Base-by-base conservation (phyloP, 2,113 vertebrate species). In the Phoxinus phoxinus region DNA sequence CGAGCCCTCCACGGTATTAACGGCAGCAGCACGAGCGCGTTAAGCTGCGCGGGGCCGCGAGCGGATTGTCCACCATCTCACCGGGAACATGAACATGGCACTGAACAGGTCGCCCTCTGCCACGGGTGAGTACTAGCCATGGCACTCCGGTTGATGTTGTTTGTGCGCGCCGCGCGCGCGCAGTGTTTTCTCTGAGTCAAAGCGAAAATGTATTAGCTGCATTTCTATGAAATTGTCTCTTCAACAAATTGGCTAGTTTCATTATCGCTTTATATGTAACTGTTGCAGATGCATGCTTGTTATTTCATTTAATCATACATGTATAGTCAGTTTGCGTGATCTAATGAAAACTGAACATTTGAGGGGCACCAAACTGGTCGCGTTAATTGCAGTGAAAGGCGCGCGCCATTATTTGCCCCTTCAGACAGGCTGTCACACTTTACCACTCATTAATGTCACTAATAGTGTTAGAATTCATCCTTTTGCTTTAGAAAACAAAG, bases 1-100 rank as follows among this genome's bases (percentile, higher is more conserved):
- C 72, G 84, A 85, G 83, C 58, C 48, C 79, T 81, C 76, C 80
- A 80, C 72, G 84, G 84, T 86, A 85, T 88, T 89, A 89, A 86
- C 75, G 30, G 81, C 59, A 87, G 77, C 71, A 51, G 84, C 80
- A 72, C 80, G 75, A 78, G 75, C 81, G 81, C 80, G 44, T 84
- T 89, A 89, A 89, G 84, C 84, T 69, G 84, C 84, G 56, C 83
- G 73, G 65, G 79, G 63, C 85, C 83, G 65, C 61, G 74, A 83
- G 75, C 32, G 88, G 82, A 88, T 86, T 89, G 84, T 86, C 86
- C 86, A 78, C 76, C 82, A 78, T 82, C 81, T 84, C 73, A 27
- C 78, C 25, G 21, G 21, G 37, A 37, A 78, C 51, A 74, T 51
- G 23, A 65, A 65, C 72, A 89, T 89, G 88, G 76, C 88, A 44